These are phyloP conservation scores for Oxyscelio sp. DNA, from an alignment of 2,888 invertebrate genomes.

Conservation along the genomic window DNA sequence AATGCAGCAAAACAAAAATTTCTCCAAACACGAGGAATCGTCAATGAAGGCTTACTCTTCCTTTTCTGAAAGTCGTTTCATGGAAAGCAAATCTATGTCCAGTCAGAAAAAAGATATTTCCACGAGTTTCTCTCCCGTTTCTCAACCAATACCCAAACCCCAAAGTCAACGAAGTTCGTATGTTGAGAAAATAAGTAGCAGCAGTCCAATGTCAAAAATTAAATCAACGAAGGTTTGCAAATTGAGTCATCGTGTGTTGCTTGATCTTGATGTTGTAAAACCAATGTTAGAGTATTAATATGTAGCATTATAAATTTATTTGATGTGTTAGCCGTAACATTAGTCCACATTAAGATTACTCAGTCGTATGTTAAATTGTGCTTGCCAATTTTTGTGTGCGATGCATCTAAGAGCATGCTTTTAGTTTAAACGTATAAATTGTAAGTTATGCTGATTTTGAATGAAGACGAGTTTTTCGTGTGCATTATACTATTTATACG, in stretches of 20 bases:
- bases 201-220: slow-evolving; percentile 80
- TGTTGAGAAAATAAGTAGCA: slow-evolving; percentile 83
- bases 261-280: slow-evolving; percentile 20
- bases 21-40: slow-evolving; percentile 83
- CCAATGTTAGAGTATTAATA: background rate
- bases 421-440: too few relatives aligned
- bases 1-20: slow-evolving; percentile 78
- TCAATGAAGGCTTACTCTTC: slow-evolving; percentile 82
- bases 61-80: slow-evolving; percentile 83
- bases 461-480: too few relatives aligned
- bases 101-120: slow-evolving; percentile 81
- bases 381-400: too few relatives aligned
- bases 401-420: background rate
- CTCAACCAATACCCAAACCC: slow-evolving; percentile 75
- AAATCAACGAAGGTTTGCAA: slow-evolving; percentile 86
- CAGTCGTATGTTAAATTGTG: background rate
- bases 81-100: slow-evolving; percentile 84
- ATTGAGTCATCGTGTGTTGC: slow-evolving; percentile 73
- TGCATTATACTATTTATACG: too few relatives aligned
- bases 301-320: slow-evolving; percentile 1
- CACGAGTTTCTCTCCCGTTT: slow-evolving; percentile 67
- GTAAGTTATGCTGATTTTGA: too few relatives aligned
- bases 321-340: too few relatives aligned
- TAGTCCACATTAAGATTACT: slow-evolving; percentile 7
- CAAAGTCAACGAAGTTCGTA: slow-evolving; percentile 84